Evolutionary conservation across 37 sponge, comb jelly and placozoan genomes (phyloP).

Genomic region (Halisarca cf. caerulea): DNA sequence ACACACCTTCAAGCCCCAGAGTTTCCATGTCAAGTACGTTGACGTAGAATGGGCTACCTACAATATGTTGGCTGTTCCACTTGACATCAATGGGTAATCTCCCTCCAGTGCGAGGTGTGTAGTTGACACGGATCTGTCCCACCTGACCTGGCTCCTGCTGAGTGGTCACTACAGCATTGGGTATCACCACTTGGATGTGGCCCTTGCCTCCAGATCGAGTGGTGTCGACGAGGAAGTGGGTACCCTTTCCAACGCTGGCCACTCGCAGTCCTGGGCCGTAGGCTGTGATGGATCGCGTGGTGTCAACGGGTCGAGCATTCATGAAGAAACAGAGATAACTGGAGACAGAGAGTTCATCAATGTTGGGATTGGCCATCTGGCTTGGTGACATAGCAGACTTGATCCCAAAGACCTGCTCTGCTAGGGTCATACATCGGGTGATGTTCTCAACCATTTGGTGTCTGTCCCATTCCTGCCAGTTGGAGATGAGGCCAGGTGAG

Average conservation of each 20-base stretch:
- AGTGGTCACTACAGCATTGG: background rate
- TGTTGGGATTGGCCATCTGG: conserved; percentile 76
- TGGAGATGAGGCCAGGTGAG: conserved; percentile 62
- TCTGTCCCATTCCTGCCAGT: conserved; percentile 65
- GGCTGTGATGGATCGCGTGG: conserved; percentile 15
- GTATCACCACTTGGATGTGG: background rate
- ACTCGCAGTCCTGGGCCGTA: conserved; percentile 30
- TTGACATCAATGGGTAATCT: background rate
- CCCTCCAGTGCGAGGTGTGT: conserved; percentile 19
- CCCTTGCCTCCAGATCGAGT: conserved; percentile 30
- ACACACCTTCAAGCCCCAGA: conserved; percentile 3
- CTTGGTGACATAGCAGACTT: conserved; percentile 56
- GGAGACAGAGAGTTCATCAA: conserved; percentile 76
- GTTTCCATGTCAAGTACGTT: conserved; percentile 24
- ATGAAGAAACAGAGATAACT: conserved; percentile 69
- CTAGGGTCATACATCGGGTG: conserved; percentile 41
- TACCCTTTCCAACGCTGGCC: conserved; percentile 4
- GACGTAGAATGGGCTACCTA: conserved; percentile 21
- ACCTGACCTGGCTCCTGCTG: conserved; percentile 18
- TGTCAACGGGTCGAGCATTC: conserved; percentile 51
- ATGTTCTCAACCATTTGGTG: conserved; percentile 60
- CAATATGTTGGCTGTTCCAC: conserved; percentile 19
- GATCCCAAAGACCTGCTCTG: conserved; percentile 51
- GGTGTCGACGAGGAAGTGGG: conserved; percentile 25
- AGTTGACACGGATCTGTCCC: conserved; percentile 21